Evolutionary conservation across 1,140 invertebrate species (phyloP), one percentile per base, ranked within the genome.

Genomic region (Ostrea edulis): DNA sequence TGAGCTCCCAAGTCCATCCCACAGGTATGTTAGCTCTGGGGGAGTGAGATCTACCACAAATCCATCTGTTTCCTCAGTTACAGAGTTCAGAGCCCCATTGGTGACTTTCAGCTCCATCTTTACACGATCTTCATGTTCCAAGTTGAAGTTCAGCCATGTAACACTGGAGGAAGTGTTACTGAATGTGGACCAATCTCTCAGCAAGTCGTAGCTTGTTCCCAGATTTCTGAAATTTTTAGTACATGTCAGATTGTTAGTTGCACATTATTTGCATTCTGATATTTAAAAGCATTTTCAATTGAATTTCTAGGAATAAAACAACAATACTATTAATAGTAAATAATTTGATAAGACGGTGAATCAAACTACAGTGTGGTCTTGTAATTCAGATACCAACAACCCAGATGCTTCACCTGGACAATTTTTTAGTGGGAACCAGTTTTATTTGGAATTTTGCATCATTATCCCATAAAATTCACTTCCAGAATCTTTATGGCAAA

Each of bases 41-140:
- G 91, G 88, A 8, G 91, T 92, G 12, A 92, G 85, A 86, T 93
- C 92, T n/a, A 93, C 89, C 35, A 93, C 65, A 88, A 91, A 91
- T 7, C 91, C 88, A 87, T 92, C 87, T 25, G 90, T 90, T 22
- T 84, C 52, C 35, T 58, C 44, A n/a, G 35, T 22, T 14, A 90
- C 82, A 25, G 87, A 88, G 68, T 90, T 90, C 9, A 91, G 85
- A 17, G 92, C 92, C 7, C 90, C 90, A 86, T 91, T 92, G 14
- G 71, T 87, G 17, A 84, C 86, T 12, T 54, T 84, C 29, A 92
- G 20, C 29, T 22, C 83, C 20, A 87, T 87, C 82, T 86, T 90
- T n/a, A 92, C 86, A 25, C 62, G 17, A 54, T 92, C 91, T 14
- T 82, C 65, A 55, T 92, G 90, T 8, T 89, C 81, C 2, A 92